Evolutionary conservation across 2,797 vertebrate species (phyloP), one percentile per base, ranked within the genome.

Genomic region (Heliangelus exortis): DNA sequence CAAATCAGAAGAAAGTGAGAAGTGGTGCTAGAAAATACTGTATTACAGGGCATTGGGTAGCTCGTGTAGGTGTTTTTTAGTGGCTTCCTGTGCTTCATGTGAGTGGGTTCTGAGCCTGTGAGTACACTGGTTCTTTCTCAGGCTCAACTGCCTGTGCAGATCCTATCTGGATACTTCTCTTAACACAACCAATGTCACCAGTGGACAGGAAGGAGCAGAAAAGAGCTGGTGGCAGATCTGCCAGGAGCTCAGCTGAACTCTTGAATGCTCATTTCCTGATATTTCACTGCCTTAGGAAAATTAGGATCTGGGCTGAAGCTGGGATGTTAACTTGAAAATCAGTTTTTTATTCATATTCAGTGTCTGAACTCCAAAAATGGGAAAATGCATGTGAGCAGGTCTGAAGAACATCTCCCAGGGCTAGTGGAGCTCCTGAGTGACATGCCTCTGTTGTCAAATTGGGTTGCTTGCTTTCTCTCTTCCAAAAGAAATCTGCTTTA

Each of bases 171-270:
- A 28, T 51, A n/a, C 6, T 82, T 82, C 50, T 45, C 28, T 43
- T 36, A 21, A 19, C 3, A 0, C 45, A 10, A 13, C 34, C 28
- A 6, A 31, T 22, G 26, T 62, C 62, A 48, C 31, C 0, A 0
- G n/a, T 20, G 66, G 31, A 15, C 34, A 34, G 65, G 59, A 28
- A 34, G 43, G 33, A 67, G 23, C 36, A 41, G 50, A 62, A 22
- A 12, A 31, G 39, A 72, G 50, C 8, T 29, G 9, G 45, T 53
- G 68, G n/a, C 48, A 66, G 36, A 48, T 63, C 22, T 88, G 20
- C 12, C 17, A 13, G 51, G 23, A 36, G 19, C 62, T 92, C 45
- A 61, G 20, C 54, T 89, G 48, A 90, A 20, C 22, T 71, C 48
- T 10, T 59, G 15, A 71, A 34, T 33, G 21, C 10, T 76, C 28